A percentile compares a stretch with the other conserved stretches of the same genome.
These are phyloP conservation scores for Verasper variegatus DNA, from an alignment of 2,113 vertebrate genomes.

Conservation along the genomic window DNA sequence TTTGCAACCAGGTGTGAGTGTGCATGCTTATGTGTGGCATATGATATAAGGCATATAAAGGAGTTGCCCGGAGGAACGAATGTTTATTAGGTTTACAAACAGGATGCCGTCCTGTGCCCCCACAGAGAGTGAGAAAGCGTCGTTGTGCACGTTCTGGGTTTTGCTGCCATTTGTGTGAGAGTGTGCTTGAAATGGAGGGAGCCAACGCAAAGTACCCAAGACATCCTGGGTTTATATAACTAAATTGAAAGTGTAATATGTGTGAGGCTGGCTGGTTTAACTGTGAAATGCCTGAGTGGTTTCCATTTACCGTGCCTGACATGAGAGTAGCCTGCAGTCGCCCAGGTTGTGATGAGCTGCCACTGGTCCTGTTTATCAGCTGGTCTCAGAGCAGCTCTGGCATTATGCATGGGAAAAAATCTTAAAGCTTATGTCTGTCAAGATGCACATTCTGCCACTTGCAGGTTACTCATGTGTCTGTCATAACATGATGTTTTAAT, in stretches of 20 bases:
- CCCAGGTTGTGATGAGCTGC: constrained; percentile 48
- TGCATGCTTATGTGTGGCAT: constrained; percentile 45
- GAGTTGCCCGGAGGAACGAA: constrained; percentile 56
- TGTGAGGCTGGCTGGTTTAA: constrained; percentile 54
- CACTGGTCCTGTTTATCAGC: constrained; percentile 40
- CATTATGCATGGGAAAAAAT: background rate
- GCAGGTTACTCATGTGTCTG: constrained; percentile 22
- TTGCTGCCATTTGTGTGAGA: constrained; percentile 20
- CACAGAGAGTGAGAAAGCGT: constrained; percentile 38
- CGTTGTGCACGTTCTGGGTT: background rate
- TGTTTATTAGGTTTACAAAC: constrained; percentile 72
- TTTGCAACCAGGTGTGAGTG: constrained; percentile 56
- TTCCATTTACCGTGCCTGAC: constrained; percentile 58
- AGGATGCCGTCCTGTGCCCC: constrained; percentile 38
- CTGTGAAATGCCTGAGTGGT: constrained; percentile 58
- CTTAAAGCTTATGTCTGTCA: constrained; percentile 34
- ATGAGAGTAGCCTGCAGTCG: constrained; percentile 35
- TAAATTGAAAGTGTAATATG: constrained; percentile 67
- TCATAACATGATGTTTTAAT: constrained; percentile 19
- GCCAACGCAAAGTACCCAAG: constrained; percentile 34
- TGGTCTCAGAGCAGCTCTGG: constrained; percentile 18
- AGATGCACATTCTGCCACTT: constrained; percentile 31
- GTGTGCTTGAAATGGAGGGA: constrained; percentile 18
- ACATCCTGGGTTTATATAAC: constrained; percentile 58
- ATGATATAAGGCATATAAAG: constrained; percentile 48